Evolutionary conservation across 2,797 vertebrate genomes (phyloP), one percentile per base, ranked within the genome.

Genomic region (Anniella stebbinsi): DNA sequence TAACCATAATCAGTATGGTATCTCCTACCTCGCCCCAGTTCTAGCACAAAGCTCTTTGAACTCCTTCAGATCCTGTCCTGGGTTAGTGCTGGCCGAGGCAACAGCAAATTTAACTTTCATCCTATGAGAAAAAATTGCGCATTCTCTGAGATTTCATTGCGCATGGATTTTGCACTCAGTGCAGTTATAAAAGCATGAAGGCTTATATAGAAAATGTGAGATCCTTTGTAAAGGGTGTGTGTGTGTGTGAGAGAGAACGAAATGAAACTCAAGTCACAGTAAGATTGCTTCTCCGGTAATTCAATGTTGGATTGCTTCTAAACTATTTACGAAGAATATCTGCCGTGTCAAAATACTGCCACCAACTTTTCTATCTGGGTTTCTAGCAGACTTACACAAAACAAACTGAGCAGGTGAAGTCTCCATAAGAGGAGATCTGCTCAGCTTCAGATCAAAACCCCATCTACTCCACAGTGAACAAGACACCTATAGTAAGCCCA

Each of bases 91-190:
- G 80, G 33, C 80, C 2, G 18, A 81, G 36, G 11, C 5, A 33
- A n/a, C 33, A 36, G n/a, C 9, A 63, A n/a, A 57, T 33, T 63
- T 36, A 60, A 81, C 18, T 60, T n/a, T 8, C 51, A 57, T 6
- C 30, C 17, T 3, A 33, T 80, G 33, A 5, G 6, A 28, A 9
- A 28, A 57, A 33, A 67, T 21, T 18, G 17, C 21, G 17, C 2
- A 36, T 63, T 17, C 15, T 60, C 54, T 0, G 25, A 0, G 36
- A 2, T 41, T 87, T 11, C 0, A 4, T 3, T 18, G 2, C 0
- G 0, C 12, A 69, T 54, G 87, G 45, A 80, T 80, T 3, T 15
- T 72, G 86, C 81, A 4, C 7, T 0, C 15, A 1, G 0, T 0
- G 57, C 9, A 9, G 89, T 41, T 67, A 23, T 87, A 66, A 63